Evolutionary conservation across 1,140 invertebrate species (phyloP).

Genomic region (Rhagoletis zephyria): DNA sequence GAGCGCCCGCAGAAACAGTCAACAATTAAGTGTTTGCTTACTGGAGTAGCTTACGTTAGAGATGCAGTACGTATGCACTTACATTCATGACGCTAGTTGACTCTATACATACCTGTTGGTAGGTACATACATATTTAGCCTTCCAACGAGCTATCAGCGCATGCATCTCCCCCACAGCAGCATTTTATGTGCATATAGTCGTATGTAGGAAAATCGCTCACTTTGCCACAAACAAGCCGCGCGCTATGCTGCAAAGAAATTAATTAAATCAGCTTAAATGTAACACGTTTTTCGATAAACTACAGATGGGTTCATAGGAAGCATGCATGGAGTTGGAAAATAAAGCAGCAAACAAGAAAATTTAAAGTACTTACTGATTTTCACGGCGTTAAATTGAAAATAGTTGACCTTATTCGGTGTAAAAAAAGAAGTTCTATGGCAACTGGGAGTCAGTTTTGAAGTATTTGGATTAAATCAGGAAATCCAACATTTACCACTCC

Average conservation of each 20-base stretch:
- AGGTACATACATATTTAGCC: background rate
- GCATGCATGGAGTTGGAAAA: no score
- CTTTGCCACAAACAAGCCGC: background rate
- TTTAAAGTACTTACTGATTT: no score
- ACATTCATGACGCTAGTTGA: background rate
- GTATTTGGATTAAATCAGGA: no score
- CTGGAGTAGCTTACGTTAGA: background rate
- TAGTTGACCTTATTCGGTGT: background rate
- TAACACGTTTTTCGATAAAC: slow-evolving; percentile 25
- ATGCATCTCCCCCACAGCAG: background rate
- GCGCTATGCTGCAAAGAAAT: background rate
- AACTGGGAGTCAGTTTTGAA: no score
- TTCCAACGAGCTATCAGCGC: background rate
- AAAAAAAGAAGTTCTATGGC: no score
- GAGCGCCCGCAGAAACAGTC: background rate
- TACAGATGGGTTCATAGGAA: background rate
- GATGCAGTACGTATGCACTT: background rate
- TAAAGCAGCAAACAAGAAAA: no score
- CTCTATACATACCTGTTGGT: background rate
- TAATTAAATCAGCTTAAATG: slow-evolving; percentile 23
- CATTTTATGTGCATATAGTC: background rate
- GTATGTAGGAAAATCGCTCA: slow-evolving; percentile 2
- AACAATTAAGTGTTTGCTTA: slow-evolving; percentile 8
- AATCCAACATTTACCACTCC: no score
- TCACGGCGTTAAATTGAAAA: background rate